Percentiles rank a stretch among this genome's conserved stretches.
Conservation (phyloP, 2,113 vertebrate genomes). For the Meles meles region DNA sequence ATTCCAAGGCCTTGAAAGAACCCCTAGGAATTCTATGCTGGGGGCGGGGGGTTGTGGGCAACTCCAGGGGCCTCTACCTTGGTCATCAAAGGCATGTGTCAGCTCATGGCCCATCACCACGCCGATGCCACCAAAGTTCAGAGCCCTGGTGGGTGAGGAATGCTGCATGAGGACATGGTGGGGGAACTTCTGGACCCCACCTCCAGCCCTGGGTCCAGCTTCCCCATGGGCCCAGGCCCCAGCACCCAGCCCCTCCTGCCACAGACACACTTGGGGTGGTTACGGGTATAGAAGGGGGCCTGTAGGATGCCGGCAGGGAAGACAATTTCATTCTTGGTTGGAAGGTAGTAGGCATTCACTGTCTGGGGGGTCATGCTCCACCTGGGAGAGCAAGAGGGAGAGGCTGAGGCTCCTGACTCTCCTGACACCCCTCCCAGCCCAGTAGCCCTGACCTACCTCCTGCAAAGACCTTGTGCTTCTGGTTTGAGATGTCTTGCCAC, state of each 20-base stretch:
- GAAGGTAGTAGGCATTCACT: slow-evolving; percentile 98
- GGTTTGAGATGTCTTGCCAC: background rate
- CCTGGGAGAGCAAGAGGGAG: slow-evolving; percentile 76
- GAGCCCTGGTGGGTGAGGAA: slow-evolving; percentile 83
- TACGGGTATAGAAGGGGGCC: slow-evolving; percentile 95
- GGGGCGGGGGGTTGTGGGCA: too few relatives aligned
- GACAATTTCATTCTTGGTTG: slow-evolving; percentile 98
- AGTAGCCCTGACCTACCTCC: background rate
- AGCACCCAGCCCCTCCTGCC: background rate
- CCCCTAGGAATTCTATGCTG: background rate
- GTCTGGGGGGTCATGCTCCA: slow-evolving; percentile 99
- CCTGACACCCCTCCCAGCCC: background rate
- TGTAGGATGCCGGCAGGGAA: slow-evolving; percentile 98
- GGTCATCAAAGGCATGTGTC: slow-evolving; percentile 98
- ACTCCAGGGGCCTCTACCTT: slow-evolving; percentile 84
- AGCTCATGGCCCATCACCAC: slow-evolving; percentile 99
- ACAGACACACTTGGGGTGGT: slow-evolving; percentile 92
- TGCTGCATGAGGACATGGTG: background rate
- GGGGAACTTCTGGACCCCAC: background rate
- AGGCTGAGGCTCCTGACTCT: background rate
- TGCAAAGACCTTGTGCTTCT: background rate
- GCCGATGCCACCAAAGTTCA: slow-evolving; percentile 97
- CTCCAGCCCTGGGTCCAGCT: background rate
- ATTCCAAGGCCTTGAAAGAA: background rate
- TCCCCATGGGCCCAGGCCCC: background rate